These are phyloP conservation scores for Urocyon cinereoargenteus DNA, from an alignment of 2,797 vertebrate genomes.

Conservation along the genomic window DNA sequence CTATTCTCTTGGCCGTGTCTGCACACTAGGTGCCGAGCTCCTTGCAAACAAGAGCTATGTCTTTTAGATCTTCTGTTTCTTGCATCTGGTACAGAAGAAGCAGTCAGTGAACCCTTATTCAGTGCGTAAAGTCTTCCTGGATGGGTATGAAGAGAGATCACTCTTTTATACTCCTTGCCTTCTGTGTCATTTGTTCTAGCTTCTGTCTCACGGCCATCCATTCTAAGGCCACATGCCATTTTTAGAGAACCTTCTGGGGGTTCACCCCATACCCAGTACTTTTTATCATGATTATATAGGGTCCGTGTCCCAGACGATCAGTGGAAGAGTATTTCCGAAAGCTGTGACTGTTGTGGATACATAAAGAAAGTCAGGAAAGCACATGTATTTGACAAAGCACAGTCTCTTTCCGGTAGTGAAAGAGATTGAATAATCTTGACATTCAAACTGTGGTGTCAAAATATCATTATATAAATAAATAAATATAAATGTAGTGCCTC, in stretches of 20 bases:
- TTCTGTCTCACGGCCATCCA: neutral
- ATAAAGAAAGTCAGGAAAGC: neutral
- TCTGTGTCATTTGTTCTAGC: neutral
- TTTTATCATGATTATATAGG: neutral
- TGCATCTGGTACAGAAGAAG: neutral
- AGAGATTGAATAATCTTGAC: conserved; percentile 8
- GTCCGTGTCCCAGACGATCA: neutral
- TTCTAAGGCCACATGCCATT: neutral
- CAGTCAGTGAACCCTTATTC: neutral
- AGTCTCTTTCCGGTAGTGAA: neutral
- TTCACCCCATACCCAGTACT: neutral
- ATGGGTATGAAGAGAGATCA: neutral
- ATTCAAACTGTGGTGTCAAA: neutral
- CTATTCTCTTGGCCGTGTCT: neutral
- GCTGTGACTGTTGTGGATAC: neutral
- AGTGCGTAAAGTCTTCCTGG: neutral
- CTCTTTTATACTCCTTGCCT: accelerated
- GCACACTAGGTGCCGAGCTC: neutral
- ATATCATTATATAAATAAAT: neutral
- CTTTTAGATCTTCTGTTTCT: neutral
- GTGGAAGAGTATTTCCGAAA: neutral
- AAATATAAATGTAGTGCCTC: neutral
- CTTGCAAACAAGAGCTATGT: neutral
- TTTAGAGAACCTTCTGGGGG: neutral
- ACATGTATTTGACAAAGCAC: neutral